Evolutionary conservation across 2,888 invertebrate genomes (phyloP), one percentile per base, ranked within the genome.

Genomic region (Eumacrocentrus americanus): DNA sequence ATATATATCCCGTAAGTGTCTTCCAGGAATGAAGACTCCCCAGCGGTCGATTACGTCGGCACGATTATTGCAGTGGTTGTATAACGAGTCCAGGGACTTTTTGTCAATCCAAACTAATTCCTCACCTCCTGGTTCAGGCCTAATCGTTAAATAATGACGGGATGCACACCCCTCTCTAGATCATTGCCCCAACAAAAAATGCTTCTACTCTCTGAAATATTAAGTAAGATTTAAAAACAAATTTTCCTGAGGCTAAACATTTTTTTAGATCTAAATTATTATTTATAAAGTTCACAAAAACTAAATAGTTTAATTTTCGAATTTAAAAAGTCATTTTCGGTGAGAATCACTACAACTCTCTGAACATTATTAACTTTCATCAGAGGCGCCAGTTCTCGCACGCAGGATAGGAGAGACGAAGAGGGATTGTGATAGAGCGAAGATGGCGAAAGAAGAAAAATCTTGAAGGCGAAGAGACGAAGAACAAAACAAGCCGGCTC

Each of bases 101-200:
- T 46, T 46, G 46, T 46, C 46, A 46, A 46, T 46, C 23, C 46
- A 22, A 46, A 20, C 46, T 46, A 46, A 46, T 46, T 25, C n/a
- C 46, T 25, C 46, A 46, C 12, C 46, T 44, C 25, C 51, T 34
- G 29, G n/a, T 62, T 71, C 56, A 62, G 53, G 64, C 70, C 73
- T 78, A 78, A 78, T 77, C 77, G 74, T 70, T 70, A 75, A 77
- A 77, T 78, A 78, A 78, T 76, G 72, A 73, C 70, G 67, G 72
- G 70, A 72, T 69, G 67, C 64, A 18, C 53, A 29, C 29, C 37
- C 38, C 52, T 40, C 16, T 52, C 29, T 6, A 52, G 22, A 52
- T 52, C 34, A 52, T 52, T 42, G 37, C 52, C 40, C 22, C 25
- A 38, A 35, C 34, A 50, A 37, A 37, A 37, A 51, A 42, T 42